phyloP scores from a whole-genome alignment of 1,140 invertebrate genomes.

The Zaprionus tsacasi region DNA sequence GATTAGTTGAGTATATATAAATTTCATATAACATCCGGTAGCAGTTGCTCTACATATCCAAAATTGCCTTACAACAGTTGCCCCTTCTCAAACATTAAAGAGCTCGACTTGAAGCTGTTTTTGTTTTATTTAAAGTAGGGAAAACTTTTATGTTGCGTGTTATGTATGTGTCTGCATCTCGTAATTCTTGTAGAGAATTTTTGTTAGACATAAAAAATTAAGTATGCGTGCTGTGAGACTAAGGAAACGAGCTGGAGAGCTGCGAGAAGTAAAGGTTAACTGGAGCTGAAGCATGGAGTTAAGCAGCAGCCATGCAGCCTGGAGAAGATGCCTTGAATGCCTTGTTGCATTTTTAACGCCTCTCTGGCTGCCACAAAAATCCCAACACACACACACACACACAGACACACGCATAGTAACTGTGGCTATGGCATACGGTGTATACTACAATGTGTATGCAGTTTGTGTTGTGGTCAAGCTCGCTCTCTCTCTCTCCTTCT shows the following conservation, averaged over 20 bases:
- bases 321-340: constrained; percentile 38
- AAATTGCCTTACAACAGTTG: background rate
- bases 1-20: constrained; percentile 1
- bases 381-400: constrained; percentile 12
- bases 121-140: constrained; percentile 6
- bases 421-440: constrained; percentile 15
- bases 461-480: constrained; percentile 45
- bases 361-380: constrained; percentile 23
- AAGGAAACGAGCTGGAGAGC: constrained; percentile 28
- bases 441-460: constrained; percentile 8
- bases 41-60: background rate
- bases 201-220: constrained; percentile 68
- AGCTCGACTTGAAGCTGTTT: constrained; percentile 1
- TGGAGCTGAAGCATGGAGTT: constrained; percentile 8
- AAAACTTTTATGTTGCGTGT: constrained; percentile 29
- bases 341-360: constrained; percentile 58
- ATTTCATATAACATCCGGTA: constrained; percentile 14
- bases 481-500: constrained; percentile 9
- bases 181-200: constrained; percentile 57
- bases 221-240: constrained; percentile 54
- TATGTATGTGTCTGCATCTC: constrained; percentile 23
- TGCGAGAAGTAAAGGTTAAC: constrained; percentile 12
- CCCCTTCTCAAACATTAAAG: background rate
- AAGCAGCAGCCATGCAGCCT: constrained; percentile 34
- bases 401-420: constrained; percentile 16